Percentiles rank a stretch among this genome's conserved stretches.
These are phyloP conservation scores for Eulemur rubriventer DNA, from an alignment of 2,797 vertebrate species.

Conservation along the genomic window DNA sequence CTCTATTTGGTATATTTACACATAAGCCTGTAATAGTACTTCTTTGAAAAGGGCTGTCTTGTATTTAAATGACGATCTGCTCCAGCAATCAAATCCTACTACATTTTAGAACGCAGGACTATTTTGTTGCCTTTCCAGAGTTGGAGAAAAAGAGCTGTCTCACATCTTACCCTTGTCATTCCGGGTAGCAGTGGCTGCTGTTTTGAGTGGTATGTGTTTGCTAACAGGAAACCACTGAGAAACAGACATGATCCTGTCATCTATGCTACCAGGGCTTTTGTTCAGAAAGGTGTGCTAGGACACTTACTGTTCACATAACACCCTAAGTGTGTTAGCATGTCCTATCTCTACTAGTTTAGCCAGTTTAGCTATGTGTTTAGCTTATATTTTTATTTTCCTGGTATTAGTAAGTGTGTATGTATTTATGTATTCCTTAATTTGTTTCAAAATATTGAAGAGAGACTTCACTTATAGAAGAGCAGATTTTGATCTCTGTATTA, in stretches of 20 bases:
- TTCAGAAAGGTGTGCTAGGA: background rate
- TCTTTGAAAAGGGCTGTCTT: conserved; percentile 56
- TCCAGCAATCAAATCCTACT: conserved; percentile 51
- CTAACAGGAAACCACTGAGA: background rate
- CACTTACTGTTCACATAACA: background rate
- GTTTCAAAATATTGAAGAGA: conserved; percentile 3
- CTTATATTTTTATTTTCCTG: background rate
- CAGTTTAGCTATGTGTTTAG: background rate
- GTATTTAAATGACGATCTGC: conserved; percentile 38
- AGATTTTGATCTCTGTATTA: conserved; percentile 4
- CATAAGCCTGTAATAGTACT: conserved; percentile 45
- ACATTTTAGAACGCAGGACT: conserved; percentile 46
- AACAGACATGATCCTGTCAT: background rate
- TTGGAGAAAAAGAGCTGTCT: conserved; percentile 10
- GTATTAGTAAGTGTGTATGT: background rate
- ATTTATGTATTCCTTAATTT: background rate
- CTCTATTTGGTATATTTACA: conserved; percentile 60
- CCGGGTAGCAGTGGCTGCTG: background rate
- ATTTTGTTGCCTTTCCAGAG: conserved; percentile 8
- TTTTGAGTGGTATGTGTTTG: background rate
- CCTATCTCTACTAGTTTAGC: background rate
- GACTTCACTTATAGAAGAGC: background rate
- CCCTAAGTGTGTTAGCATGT: background rate
- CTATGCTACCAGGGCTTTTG: background rate
- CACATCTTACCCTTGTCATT: background rate